Evolutionary conservation across 2,888 invertebrate genomes (phyloP).

Genomic region (Patella caerulea): DNA sequence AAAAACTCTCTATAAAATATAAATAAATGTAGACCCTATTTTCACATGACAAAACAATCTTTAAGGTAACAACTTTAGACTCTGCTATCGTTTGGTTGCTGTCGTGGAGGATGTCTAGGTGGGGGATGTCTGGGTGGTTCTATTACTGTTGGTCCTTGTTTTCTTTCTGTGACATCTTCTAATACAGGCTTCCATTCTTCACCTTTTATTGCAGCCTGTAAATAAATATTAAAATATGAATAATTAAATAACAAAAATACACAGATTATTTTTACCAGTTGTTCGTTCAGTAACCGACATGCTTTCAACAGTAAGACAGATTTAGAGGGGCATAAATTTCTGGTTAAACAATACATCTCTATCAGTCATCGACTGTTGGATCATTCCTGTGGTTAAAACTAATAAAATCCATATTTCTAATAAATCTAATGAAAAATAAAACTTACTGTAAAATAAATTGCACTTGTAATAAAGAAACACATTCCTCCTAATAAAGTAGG

Average conservation of each 20-base stretch:
- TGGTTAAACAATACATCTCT: too few relatives aligned
- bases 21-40: not conserved
- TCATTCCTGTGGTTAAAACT: not conserved
- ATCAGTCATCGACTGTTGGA: too few relatives aligned
- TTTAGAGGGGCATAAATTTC: too few relatives aligned
- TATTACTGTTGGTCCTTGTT: constrained; percentile 32
- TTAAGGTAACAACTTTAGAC: not conserved
- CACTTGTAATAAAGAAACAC: constrained; percentile 54
- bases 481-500: constrained; percentile 62
- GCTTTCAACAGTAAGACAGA: too few relatives aligned
- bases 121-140: constrained; percentile 35
- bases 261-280: not conserved
- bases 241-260: constrained; percentile 21
- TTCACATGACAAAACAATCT: not conserved
- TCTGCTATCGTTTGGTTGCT: not conserved
- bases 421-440: constrained; percentile 25
- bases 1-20: not conserved
- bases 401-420: constrained; percentile 29
- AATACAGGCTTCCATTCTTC: constrained; percentile 63
- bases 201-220: constrained; percentile 64
- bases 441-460: constrained; percentile 64
- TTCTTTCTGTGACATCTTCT: constrained; percentile 26
- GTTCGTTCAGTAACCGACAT: too few relatives aligned
- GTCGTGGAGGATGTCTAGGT: constrained; percentile 26
- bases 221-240: constrained; percentile 22